phyloP scores from a whole-genome alignment of 2,888 invertebrate genomes.

The Drosophila tanythrix region DNA sequence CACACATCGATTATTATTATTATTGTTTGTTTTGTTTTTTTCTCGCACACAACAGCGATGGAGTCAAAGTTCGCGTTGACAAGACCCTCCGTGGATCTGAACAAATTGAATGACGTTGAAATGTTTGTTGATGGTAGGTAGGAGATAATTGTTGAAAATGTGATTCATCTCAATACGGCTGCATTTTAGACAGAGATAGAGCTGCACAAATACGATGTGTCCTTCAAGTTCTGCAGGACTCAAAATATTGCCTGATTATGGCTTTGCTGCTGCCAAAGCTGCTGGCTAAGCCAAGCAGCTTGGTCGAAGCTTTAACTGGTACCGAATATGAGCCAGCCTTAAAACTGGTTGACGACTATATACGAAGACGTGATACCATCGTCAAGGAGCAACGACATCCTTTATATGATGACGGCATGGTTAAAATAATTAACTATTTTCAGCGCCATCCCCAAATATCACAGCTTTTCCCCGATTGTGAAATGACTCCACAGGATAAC shows the following conservation, averaged over 20 bases:
- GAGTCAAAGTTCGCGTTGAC: background rate
- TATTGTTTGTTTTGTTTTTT: background rate
- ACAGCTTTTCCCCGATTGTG: slow-evolving; percentile 36
- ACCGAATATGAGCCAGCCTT: slow-evolving; percentile 37
- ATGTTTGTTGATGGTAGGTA: background rate
- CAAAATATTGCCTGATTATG: slow-evolving; percentile 44
- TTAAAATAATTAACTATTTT: slow-evolving; percentile 61
- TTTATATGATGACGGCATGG: slow-evolving; percentile 49
- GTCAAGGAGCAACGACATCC: slow-evolving; percentile 41
- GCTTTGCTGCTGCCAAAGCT: slow-evolving; percentile 56
- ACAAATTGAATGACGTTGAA: background rate
- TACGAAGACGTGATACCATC: slow-evolving; percentile 34
- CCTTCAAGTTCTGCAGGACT: slow-evolving; percentile 38
- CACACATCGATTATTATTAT: background rate
- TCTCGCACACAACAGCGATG: background rate
- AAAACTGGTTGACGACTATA: slow-evolving; percentile 42
- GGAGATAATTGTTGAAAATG: too few relatives aligned
- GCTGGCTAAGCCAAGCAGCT: slow-evolving; percentile 15
- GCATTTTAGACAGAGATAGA: slow-evolving; percentile 41
- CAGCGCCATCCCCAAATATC: slow-evolving; percentile 38
- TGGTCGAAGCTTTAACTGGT: slow-evolving; percentile 15
- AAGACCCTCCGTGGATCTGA: background rate
- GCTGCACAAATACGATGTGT: slow-evolving; percentile 44
- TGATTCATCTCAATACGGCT: background rate
- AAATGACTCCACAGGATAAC: slow-evolving; percentile 23